Percentiles rank a stretch among this genome's conserved stretches.
phyloP scores from a whole-genome alignment of 2,888 invertebrate genomes.

The Thera obeliscata region DNA sequence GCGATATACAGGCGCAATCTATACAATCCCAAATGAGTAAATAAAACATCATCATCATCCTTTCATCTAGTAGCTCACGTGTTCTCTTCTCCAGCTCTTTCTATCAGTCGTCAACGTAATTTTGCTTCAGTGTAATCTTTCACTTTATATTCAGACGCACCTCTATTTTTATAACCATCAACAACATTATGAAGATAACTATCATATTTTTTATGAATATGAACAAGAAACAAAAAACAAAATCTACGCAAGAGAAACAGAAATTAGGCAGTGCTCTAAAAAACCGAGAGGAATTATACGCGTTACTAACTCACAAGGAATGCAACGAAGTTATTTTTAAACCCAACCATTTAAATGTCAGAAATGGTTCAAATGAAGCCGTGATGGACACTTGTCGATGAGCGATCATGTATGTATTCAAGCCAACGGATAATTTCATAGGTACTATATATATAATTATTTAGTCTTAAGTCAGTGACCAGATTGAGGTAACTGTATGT shows the following conservation, averaged over 20 bases:
- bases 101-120: slow-evolving; percentile 2
- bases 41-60: too few species aligned
- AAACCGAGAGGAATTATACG: slow-evolving; percentile 29
- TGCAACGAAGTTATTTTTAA: slow-evolving; percentile 51
- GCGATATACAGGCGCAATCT: slow-evolving; percentile 30
- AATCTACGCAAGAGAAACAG: slow-evolving; percentile 1
- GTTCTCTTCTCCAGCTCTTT: too few species aligned
- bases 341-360: slow-evolving; percentile 44
- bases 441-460: too few species aligned
- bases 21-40: too few species aligned
- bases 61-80: too few species aligned
- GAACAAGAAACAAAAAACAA: slow-evolving; percentile 1
- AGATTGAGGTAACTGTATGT: background rate
- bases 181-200: too few species aligned
- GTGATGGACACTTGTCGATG: slow-evolving; percentile 25
- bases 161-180: too few species aligned
- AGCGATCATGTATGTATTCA: background rate
- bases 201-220: too few species aligned
- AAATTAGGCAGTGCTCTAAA: slow-evolving; percentile 32
- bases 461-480: too few species aligned
- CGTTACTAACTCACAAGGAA: slow-evolving; percentile 46
- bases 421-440: too few species aligned
- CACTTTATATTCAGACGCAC: too few species aligned
- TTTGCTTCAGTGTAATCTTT: too few species aligned
- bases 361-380: slow-evolving; percentile 37